Base-by-base conservation (phyloP, 2,113 vertebrate genomes). In the Xiphophorus maculatus region DNA sequence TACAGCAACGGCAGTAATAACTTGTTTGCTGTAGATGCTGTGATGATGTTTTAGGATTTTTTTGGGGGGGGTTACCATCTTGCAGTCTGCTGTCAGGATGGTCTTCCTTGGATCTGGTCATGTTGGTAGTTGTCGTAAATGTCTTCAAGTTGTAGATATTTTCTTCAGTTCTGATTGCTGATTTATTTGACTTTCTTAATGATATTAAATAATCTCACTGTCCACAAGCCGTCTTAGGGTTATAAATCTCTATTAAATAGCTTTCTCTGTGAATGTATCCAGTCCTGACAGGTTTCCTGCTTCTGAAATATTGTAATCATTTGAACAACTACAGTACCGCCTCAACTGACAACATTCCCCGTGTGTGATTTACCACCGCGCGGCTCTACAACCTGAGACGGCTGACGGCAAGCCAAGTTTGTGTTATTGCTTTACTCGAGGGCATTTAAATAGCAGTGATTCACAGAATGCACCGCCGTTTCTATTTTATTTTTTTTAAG, bases 231-330 rank as follows among this genome's bases (percentile, higher is more conserved):
- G 15, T 44, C 42, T 4, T 44, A 44, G 44, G 17, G 17, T 48
- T 17, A 6, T 19, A 42, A 42, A 15, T 17, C 44, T 48, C 44
- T 48, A 5, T 19, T 17, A 7, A 44, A 44, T 17, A 44, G 12
- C 8, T 54, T 54, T 19, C 48, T 54, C 19, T 22, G 48, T 30
- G 2, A 69, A 81, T 61, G 25, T 28, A n/a, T 19, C 12, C 33
- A 22, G 60, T 1, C 15, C 68, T 69, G 71, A 71, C 37, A 58
- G 25, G 7, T n/a, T 60, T 37, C 2, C 44, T 54, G 66, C 28
- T n/a, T 51, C 37, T 73, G 51, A 68, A 79, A 68, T 66, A 65
- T 64, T 27, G 60, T 25, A 76, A 74, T 60, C 40, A 75, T 81
- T 64, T 27, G 19, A 81, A 19, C 13, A 7, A 48, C 48, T 25